Percentiles rank a stretch among this genome's conserved stretches.
Conservation (phyloP, 2,888 invertebrate species). For the Gerris lacustris region DNA sequence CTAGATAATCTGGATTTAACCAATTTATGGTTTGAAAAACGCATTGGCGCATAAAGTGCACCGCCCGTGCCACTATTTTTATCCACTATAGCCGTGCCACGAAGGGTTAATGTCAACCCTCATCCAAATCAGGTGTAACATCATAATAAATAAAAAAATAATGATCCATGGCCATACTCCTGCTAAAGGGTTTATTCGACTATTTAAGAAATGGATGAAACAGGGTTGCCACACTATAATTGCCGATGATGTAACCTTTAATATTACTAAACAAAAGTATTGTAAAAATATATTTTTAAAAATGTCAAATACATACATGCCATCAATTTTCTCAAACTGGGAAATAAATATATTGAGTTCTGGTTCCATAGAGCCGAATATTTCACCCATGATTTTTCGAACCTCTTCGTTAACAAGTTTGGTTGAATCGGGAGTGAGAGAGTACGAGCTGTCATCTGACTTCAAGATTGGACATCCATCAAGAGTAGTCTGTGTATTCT, state of each 20-base stretch:
- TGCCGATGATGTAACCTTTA: not conserved
- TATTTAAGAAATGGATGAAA: no score
- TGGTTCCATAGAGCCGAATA: conserved; percentile 77
- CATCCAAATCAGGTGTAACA: no score
- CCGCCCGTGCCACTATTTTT: no score
- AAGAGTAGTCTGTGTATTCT: conserved; percentile 47
- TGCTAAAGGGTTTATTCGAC: no score
- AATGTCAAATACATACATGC: conserved; percentile 54
- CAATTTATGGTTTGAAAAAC: no score
- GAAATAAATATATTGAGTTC: conserved; percentile 76
- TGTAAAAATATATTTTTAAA: not conserved
- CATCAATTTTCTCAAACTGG: conserved; percentile 75
- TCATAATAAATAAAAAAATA: no score
- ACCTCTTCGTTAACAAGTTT: conserved; percentile 66
- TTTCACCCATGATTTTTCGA: conserved; percentile 70
- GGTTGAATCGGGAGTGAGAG: conserved; percentile 46
- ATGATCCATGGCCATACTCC: no score
- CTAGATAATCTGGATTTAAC: no score
- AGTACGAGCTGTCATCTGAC: conserved; percentile 33
- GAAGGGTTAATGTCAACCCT: no score
- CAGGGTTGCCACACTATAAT: no score
- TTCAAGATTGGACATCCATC: conserved; percentile 39
- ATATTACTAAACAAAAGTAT: not conserved
- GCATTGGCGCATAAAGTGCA: no score
- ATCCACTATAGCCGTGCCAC: no score